Percentiles rank a stretch among this genome's conserved stretches.
These are phyloP conservation scores for Lampropteryx suffumata DNA, from an alignment of 2,888 invertebrate species.

Conservation along the genomic window DNA sequence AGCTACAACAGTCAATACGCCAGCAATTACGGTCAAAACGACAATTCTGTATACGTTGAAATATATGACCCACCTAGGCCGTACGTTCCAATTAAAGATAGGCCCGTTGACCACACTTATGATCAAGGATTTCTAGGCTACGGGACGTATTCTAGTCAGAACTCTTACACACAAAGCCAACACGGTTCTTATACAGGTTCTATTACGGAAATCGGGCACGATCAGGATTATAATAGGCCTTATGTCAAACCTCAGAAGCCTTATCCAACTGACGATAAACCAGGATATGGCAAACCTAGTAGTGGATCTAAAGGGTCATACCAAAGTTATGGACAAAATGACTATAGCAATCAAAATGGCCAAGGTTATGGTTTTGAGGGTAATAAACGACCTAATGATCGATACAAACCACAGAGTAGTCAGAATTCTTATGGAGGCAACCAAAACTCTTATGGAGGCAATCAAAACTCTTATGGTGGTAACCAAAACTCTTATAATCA, in stretches of 20 bases:
- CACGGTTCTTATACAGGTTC: constrained; percentile 38
- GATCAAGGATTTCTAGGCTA: constrained; percentile 51
- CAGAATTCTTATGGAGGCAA: constrained; percentile 25
- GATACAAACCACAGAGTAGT: constrained; percentile 21
- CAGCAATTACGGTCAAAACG: constrained; percentile 58
- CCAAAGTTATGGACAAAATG: constrained; percentile 8
- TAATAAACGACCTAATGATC: constrained; percentile 18
- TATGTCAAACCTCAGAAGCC: constrained; percentile 33
- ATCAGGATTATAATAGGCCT: constrained; percentile 36
- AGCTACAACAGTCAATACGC: constrained; percentile 62
- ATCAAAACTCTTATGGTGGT: constrained; percentile 5
- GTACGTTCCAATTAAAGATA: constrained; percentile 50
- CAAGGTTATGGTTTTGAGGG: constrained; percentile 6
- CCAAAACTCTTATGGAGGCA: constrained; percentile 16
- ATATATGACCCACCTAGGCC: constrained; percentile 69
- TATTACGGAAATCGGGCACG: constrained; percentile 41
- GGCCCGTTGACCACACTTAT: constrained; percentile 35
- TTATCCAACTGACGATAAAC: constrained; percentile 22
- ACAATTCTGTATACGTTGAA: constrained; percentile 66
- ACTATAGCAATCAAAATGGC: constrained; percentile 10
- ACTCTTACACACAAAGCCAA: constrained; percentile 46
- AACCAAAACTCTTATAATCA: constrained; percentile 19
- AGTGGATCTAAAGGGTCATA: constrained; percentile 5
- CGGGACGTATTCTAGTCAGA: constrained; percentile 52
- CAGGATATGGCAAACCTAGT: constrained; percentile 6